phyloP scores from a whole-genome alignment of 2,888 invertebrate genomes.

The Ecliptopera silaceata region DNA sequence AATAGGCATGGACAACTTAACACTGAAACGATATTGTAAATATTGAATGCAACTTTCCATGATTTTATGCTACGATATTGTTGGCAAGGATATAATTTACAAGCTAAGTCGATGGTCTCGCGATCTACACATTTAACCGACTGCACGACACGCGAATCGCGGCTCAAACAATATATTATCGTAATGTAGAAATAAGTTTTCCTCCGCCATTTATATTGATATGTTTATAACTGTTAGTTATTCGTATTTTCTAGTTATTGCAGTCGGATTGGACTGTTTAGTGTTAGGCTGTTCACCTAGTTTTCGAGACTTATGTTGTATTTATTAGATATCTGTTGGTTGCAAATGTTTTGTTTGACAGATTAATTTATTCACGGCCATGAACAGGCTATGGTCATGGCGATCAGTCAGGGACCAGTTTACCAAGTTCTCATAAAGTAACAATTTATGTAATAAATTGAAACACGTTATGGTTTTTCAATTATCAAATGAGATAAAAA shows the following conservation, averaged over 20 bases:
- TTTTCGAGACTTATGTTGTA: constrained; percentile 5
- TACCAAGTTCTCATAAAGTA: no score
- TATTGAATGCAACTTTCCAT: constrained; percentile 33
- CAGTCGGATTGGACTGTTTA: constrained; percentile 11
- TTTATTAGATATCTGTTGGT: neutral
- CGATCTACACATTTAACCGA: constrained; percentile 29
- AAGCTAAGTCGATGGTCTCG: constrained; percentile 33
- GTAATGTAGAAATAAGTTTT: constrained; percentile 37
- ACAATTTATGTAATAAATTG: no score
- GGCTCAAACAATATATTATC: constrained; percentile 35
- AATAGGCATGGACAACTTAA: constrained; percentile 19
- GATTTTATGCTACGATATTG: constrained; percentile 36
- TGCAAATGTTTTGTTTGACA: neutral
- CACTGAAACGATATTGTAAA: constrained; percentile 31
- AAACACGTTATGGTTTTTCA: no score
- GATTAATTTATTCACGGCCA: neutral
- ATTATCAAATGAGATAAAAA: no score
- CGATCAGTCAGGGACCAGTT: no score
- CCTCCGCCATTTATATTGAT: constrained; percentile 35
- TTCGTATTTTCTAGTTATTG: constrained; percentile 31
- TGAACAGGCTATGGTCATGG: no score
- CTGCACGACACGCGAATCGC: constrained; percentile 31
- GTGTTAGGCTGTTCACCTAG: constrained; percentile 10
- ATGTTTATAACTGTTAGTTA: constrained; percentile 38
- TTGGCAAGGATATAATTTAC: constrained; percentile 37